phyloP scores from a whole-genome alignment of 2,888 invertebrate genomes.

The Diaperis boleti region DNA sequence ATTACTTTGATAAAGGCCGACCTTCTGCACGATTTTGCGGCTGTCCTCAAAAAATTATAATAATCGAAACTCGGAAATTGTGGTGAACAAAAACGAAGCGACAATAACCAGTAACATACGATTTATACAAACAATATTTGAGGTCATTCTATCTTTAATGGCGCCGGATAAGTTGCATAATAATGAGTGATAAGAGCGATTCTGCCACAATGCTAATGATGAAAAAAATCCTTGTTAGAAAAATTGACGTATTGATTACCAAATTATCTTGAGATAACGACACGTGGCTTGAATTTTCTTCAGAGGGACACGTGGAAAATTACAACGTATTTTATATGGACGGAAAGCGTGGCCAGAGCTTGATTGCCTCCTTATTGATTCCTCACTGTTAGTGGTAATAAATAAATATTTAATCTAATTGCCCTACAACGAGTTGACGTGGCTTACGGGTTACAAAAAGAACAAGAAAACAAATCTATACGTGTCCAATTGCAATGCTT shows the following conservation, averaged over 20 bases:
- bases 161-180: background rate
- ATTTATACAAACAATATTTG: conserved; percentile 2
- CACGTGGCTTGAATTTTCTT: background rate
- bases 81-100: conserved; percentile 7
- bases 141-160: conserved; percentile 1
- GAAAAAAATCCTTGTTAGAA: background rate
- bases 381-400: background rate
- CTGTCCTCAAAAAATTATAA: conserved; percentile 13
- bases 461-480: background rate
- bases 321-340: too few species aligned
- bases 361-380: conserved; percentile 8
- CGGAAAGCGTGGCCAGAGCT: conserved; percentile 9
- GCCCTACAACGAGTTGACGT: conserved; percentile 14
- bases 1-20: conserved; percentile 12
- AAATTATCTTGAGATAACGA: background rate
- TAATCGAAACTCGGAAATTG: conserved; percentile 17
- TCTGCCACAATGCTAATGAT: too few species aligned
- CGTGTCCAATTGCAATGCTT: background rate
- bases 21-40: conserved; percentile 16
- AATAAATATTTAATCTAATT: conserved; percentile 29
- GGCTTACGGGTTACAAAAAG: background rate
- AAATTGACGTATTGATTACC: background rate
- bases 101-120: conserved; percentile 12
- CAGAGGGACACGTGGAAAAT: background rate
- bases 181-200: background rate